These are phyloP conservation scores for Diglossa brunneiventris DNA, from an alignment of 2,113 vertebrate genomes.

Conservation along the genomic window DNA sequence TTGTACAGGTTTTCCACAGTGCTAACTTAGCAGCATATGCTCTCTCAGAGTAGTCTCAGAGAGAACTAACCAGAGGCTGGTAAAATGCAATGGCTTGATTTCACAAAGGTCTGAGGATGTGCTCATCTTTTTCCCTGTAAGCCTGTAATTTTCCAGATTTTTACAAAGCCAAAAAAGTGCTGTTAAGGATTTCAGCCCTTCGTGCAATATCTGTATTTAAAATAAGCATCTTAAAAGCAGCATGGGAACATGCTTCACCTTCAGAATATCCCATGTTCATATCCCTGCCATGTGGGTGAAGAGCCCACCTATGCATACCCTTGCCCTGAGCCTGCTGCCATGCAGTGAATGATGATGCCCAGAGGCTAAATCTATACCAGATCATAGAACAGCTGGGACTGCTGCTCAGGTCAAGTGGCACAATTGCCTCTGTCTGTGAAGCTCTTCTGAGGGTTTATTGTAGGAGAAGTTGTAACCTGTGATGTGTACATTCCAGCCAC, in stretches of 20 bases:
- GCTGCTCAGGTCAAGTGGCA: not conserved
- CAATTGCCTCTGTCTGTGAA: not conserved
- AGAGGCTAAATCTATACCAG: not conserved
- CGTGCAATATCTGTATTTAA: not conserved
- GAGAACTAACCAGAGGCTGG: not conserved
- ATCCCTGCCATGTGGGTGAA: accelerated
- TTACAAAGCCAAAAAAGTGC: not conserved
- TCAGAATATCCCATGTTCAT: not conserved
- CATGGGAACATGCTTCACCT: not conserved
- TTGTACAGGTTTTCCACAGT: not conserved
- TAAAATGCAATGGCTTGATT: not conserved
- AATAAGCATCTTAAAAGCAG: not conserved
- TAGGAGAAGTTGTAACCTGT: not conserved
- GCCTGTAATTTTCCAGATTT: not conserved
- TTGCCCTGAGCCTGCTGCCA: not conserved
- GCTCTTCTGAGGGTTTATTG: not conserved
- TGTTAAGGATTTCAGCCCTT: not conserved
- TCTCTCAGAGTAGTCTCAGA: not conserved
- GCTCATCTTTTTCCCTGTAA: not conserved
- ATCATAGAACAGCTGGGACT: not conserved
- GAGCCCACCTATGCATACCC: not conserved
- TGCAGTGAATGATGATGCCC: not conserved
- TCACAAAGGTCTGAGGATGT: not conserved
- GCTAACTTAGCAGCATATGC: not conserved
- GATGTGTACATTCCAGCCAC: not conserved